Base-by-base conservation (phyloP, 2,888 invertebrate genomes). In the Aradus depressus region DNA sequence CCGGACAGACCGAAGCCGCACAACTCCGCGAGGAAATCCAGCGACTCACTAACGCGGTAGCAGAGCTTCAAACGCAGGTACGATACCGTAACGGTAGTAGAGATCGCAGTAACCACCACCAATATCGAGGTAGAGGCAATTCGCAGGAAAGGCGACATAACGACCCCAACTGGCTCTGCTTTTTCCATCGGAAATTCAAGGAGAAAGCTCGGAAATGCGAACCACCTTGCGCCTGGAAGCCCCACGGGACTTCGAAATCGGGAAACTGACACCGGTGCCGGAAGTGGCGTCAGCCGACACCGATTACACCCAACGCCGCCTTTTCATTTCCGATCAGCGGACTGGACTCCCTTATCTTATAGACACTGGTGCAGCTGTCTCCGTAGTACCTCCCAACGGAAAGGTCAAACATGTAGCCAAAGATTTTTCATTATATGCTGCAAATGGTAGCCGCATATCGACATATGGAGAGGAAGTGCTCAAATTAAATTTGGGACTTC, bases 401-500 rank as follows among this genome's bases (percentile, higher is more conserved):
- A 32, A 26, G n/a, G 10, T 10, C 26, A 18, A 19, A 1, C 3
- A 37, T 5, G 26, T 21, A 48, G 25, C 48, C 10, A 23, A 45
- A 10, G 25, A 8, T 26, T 31, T 37, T n/a, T 34, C 28, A 16
- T 42, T 54, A n/a, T 47, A 23, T 31, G 57, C 57, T 2, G 58
- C 55, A 10, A 57, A 59, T 28, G 49, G 51, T 5, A 32, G 45
- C 8, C 21, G 10, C 3, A 57, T 58, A 1, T 32, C 42, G 4
- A 57, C 57, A 1, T 57, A 51, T 38, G 54, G 54, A 1, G 42
- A 42, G 26, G 41, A 45, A 3, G 31, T 50, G 2, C 21, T 52
- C 3, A 6, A n/a, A 4, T 19, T 58, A n/a, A 42, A 59, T 31
- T 18, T 59, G 2, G 52, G 52, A 3, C 19, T 58, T 4, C 50